Percentiles rank a stretch among this genome's conserved stretches.
phyloP scores from a whole-genome alignment of 2,797 vertebrate species.

The Peromyscus eremicus region DNA sequence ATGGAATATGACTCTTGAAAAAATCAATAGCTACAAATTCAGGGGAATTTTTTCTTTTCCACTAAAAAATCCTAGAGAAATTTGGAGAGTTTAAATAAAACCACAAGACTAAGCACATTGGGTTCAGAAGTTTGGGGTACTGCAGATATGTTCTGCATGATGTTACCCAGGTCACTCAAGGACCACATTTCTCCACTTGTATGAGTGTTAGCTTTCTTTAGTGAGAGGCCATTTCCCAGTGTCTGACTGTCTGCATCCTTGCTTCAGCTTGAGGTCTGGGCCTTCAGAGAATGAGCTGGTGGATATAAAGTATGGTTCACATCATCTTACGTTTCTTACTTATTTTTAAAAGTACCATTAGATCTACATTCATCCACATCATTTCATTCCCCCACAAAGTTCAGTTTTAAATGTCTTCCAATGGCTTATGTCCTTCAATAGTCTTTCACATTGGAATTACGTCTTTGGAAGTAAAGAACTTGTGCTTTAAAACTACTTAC shows the following conservation, averaged over 20 bases:
- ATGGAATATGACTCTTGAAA: neutral
- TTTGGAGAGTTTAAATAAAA: neutral
- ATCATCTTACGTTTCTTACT: neutral
- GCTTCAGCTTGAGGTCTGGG: neutral
- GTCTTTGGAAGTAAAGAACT: constrained; percentile 52
- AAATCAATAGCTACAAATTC: neutral
- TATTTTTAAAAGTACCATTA: constrained; percentile 31
- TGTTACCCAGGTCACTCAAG: neutral
- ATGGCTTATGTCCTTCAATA: constrained; percentile 43
- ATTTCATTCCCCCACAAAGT: constrained; percentile 46
- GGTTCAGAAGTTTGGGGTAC: neutral
- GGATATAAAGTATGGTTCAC: neutral
- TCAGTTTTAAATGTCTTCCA: constrained; percentile 10
- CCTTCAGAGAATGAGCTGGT: neutral
- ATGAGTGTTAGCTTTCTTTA: neutral
- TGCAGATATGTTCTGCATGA: neutral
- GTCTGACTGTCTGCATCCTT: neutral
- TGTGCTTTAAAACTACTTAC: constrained; percentile 1
- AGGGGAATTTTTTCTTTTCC: neutral
- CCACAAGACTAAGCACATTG: neutral
- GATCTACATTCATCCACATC: neutral
- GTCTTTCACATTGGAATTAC: constrained; percentile 58
- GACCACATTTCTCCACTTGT: neutral
- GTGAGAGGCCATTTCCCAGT: neutral
- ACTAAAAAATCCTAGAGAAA: constrained; percentile 9